These are phyloP conservation scores for Sapajus apella DNA, from an alignment of 2,113 vertebrate species.

Conservation along the genomic window DNA sequence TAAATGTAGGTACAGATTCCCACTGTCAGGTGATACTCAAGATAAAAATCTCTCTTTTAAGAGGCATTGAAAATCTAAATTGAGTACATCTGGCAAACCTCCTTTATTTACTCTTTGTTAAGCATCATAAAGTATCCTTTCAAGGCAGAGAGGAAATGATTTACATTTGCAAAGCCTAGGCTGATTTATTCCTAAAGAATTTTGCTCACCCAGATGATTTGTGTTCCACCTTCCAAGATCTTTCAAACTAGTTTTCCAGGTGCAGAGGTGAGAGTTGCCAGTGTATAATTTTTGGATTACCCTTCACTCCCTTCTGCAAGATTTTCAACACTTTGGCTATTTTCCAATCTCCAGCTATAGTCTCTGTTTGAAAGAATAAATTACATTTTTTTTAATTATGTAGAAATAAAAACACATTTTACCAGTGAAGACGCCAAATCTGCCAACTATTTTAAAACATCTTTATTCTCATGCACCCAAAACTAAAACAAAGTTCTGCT, in stretches of 20 bases:
- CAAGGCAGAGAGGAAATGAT: constrained; percentile 60
- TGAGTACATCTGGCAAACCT: constrained; percentile 73
- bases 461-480: constrained; percentile 29
- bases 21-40: constrained; percentile 53
- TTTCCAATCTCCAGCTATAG: constrained; percentile 56
- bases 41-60: constrained; percentile 73
- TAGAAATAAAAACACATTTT: constrained; percentile 76
- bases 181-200: constrained; percentile 75
- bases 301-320: constrained; percentile 61
- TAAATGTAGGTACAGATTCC: neutral
- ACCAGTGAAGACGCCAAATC: constrained; percentile 47
- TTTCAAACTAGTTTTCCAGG: constrained; percentile 73
- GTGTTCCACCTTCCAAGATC: constrained; percentile 63
- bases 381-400: constrained; percentile 77
- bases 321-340: constrained; percentile 64
- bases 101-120: constrained; percentile 77
- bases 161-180: constrained; percentile 66
- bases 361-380: constrained; percentile 71
- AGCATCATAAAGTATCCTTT: constrained; percentile 74
- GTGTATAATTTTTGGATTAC: constrained; percentile 77
- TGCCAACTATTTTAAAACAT: constrained; percentile 64
- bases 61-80: constrained; percentile 68
- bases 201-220: constrained; percentile 72
- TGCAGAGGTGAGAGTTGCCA: constrained; percentile 76
- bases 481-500: constrained; percentile 68